These are phyloP conservation scores for Nemopilema nomurai DNA, from an alignment of 30 jellyfish, hydroid and myxozoan species.

Conservation along the genomic window DNA sequence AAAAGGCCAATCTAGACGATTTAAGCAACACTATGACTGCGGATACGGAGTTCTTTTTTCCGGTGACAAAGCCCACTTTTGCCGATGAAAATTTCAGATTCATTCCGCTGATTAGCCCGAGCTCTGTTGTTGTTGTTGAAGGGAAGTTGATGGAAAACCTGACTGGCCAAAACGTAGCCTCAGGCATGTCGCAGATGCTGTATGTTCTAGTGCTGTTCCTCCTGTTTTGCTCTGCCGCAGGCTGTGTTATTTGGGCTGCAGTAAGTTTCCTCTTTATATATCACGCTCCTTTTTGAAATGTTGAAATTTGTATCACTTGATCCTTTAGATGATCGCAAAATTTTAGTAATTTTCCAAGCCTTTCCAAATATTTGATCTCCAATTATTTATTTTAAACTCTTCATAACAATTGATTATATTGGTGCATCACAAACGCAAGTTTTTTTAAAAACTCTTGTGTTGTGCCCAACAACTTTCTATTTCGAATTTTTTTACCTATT, in stretches of 20 bases:
- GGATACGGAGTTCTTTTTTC: constrained; percentile 53
- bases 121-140: constrained; percentile 44
- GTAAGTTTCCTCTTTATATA: too few species aligned
- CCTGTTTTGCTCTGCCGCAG: constrained; percentile 42
- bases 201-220: constrained; percentile 23
- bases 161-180: constrained; percentile 17
- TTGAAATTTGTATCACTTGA: too few species aligned
- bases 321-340: too few species aligned
- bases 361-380: too few species aligned
- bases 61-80: constrained; percentile 49
- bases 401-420: too few species aligned
- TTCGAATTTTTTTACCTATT: too few species aligned
- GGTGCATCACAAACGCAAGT: too few species aligned
- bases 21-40: constrained; percentile 25
- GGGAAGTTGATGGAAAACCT: constrained; percentile 40
- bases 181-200: background rate
- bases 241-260: constrained; percentile 40
- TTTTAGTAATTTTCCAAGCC: too few species aligned
- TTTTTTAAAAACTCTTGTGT: too few species aligned
- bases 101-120: constrained; percentile 23
- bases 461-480: too few species aligned
- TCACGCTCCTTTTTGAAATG: too few species aligned
- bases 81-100: constrained; percentile 24
- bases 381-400: too few species aligned
- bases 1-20: constrained; percentile 24